A percentile compares a stretch with the other conserved stretches of the same genome.
These are phyloP conservation scores for Craterocephalus amniculus DNA, from an alignment of 2,797 vertebrate genomes.

Conservation along the genomic window DNA sequence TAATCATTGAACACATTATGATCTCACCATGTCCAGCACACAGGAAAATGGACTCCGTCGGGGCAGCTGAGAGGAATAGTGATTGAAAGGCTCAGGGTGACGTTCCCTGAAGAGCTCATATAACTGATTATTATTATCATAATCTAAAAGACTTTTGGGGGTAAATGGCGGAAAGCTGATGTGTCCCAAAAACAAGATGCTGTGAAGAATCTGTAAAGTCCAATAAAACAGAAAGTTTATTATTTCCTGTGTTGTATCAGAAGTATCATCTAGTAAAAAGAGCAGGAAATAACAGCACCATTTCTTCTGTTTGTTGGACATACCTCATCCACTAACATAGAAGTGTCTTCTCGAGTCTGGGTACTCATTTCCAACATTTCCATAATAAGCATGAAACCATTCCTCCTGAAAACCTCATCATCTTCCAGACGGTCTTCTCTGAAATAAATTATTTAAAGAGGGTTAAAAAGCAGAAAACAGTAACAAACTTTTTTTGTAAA, in stretches of 20 bases:
- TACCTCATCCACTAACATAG: slow-evolving; percentile 42
- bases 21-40: slow-evolving; percentile 48
- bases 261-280: background rate
- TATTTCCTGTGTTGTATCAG: fast-evolving
- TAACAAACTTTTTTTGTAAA: background rate
- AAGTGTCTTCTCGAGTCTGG: fast-evolving
- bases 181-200: slow-evolving; percentile 50
- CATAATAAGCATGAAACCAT: fast-evolving
- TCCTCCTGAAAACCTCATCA: fast-evolving
- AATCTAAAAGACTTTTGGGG: fast-evolving
- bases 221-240: background rate
- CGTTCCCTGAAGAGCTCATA: fast-evolving
- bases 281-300: background rate
- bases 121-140: fast-evolving
- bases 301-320: background rate
- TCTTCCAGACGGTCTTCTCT: background rate
- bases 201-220: slow-evolving; percentile 43
- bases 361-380: fast-evolving
- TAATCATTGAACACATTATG: background rate
- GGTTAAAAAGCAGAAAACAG: background rate
- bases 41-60: slow-evolving; percentile 41
- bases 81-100: background rate
- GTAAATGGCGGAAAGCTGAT: fast-evolving
- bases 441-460: background rate
- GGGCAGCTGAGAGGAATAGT: slow-evolving; percentile 26